Evolutionary conservation across 2,797 vertebrate genomes (phyloP).

Genomic region (Triplophysa bombifrons): DNA sequence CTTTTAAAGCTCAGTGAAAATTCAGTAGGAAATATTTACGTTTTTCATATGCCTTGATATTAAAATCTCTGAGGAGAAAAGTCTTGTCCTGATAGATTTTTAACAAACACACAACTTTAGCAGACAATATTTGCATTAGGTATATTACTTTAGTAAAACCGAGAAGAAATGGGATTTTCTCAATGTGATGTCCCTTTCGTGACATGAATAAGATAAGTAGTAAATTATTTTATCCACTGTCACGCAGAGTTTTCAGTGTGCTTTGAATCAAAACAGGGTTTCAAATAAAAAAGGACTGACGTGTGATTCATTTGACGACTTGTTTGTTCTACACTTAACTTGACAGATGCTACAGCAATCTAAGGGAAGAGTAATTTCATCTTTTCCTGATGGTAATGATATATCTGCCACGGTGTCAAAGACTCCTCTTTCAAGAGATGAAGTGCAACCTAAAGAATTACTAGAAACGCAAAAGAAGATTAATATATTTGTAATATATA

Average conservation of each 20-base stretch:
- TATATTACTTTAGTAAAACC: conserved; percentile 5
- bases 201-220: neutral
- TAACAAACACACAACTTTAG: neutral
- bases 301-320: neutral
- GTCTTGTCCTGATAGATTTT: neutral
- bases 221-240: neutral
- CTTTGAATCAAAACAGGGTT: neutral
- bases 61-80: neutral
- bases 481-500: neutral
- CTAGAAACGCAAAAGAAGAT: neutral
- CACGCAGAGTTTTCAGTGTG: neutral
- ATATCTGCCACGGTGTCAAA: conserved; percentile 4
- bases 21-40: neutral
- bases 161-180: conserved; percentile 3
- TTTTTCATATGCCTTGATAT: neutral
- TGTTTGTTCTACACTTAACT: conserved; percentile 3
- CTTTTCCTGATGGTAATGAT: conserved; percentile 36
- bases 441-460: conserved; percentile 3
- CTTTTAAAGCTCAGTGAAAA: too few species aligned
- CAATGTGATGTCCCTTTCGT: neutral
- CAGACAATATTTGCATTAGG: neutral
- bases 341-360: neutral
- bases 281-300: neutral
- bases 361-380: neutral
- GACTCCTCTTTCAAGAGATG: neutral